Conservation (phyloP, 1,140 invertebrate species). For the Trigoniulus corallinus region DNA sequence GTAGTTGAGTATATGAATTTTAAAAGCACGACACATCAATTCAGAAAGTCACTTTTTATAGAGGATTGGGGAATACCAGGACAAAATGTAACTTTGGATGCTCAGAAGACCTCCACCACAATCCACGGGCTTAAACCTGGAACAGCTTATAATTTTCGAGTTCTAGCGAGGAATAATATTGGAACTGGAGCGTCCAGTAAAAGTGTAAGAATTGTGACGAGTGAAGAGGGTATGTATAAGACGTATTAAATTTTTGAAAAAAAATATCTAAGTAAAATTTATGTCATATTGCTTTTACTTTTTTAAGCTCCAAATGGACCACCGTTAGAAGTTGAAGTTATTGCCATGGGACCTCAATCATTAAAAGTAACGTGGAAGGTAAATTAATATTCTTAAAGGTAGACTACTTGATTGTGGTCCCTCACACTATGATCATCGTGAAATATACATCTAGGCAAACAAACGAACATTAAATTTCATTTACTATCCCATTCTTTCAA, state of each 20-base stretch:
- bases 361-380: constrained; percentile 29
- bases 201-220: constrained; percentile 58
- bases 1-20: no score
- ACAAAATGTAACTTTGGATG: neutral
- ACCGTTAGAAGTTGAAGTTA: constrained; percentile 22
- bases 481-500: no score
- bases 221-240: constrained; percentile 57
- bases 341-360: constrained; percentile 23
- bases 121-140: constrained; percentile 67
- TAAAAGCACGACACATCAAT: no score
- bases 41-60: neutral
- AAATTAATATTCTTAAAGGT: constrained; percentile 6
- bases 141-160: constrained; percentile 69
- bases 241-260: neutral
- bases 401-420: no score
- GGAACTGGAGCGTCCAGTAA: constrained; percentile 73
- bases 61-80: neutral
- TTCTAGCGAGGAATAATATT: constrained; percentile 73
- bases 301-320: constrained; percentile 23
- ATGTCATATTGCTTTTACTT: neutral
- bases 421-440: no score
- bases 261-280: no score
- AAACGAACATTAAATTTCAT: no score
- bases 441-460: no score
- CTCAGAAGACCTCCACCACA: constrained; percentile 43